These are phyloP conservation scores for Muschampia staudingeri DNA, from an alignment of 2,888 invertebrate genomes.

Conservation along the genomic window DNA sequence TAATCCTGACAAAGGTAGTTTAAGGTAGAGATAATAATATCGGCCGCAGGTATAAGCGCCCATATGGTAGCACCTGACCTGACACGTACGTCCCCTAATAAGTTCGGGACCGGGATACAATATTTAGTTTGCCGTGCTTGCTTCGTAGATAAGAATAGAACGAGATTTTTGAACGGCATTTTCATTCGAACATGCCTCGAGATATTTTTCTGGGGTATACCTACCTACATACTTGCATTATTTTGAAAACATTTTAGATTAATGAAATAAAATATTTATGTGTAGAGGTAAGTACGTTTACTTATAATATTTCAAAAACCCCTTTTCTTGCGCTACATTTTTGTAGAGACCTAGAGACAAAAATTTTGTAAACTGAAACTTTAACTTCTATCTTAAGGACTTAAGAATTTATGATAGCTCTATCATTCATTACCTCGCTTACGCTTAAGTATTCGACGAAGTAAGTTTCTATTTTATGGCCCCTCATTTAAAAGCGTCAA, in stretches of 20 bases:
- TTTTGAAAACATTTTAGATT: background rate
- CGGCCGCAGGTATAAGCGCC: slow-evolving; percentile 79
- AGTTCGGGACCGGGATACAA: slow-evolving; percentile 58
- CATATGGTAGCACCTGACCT: slow-evolving; percentile 83
- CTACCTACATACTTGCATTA: background rate
- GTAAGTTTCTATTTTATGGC: slow-evolving; percentile 86
- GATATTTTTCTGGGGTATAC: background rate
- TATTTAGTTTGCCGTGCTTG: slow-evolving; percentile 52
- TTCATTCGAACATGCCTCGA: background rate
- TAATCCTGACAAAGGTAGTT: slow-evolving; percentile 53
- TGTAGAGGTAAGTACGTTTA: background rate
- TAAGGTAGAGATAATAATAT: slow-evolving; percentile 71
- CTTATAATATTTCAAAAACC: background rate
- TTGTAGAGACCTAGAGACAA: background rate
- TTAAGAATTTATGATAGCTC: no score
- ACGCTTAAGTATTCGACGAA: slow-evolving; percentile 73
- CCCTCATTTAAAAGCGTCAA: slow-evolving; percentile 88
- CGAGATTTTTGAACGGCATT: slow-evolving; percentile 6
- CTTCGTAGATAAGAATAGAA: background rate
- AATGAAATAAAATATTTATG: background rate
- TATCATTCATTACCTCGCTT: slow-evolving; percentile 7
- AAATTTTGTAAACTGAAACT: background rate
- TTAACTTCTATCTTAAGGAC: background rate
- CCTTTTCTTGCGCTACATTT: background rate
- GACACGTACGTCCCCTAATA: slow-evolving; percentile 76